Percentiles rank a stretch among this genome's conserved stretches.
Evolutionary conservation across 2,113 vertebrate genomes (phyloP).

Genomic region (Hystrix brachyura): DNA sequence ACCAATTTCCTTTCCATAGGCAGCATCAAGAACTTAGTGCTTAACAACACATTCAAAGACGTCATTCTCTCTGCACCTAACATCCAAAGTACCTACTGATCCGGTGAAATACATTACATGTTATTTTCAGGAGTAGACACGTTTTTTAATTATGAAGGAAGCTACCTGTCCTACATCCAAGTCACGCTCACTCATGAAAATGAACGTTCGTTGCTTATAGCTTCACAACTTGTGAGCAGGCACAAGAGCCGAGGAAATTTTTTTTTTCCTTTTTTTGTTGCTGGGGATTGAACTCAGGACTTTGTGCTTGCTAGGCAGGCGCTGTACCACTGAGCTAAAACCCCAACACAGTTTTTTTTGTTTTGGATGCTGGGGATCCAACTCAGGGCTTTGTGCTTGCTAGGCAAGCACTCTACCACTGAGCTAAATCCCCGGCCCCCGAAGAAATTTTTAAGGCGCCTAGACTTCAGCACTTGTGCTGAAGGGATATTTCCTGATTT

Average conservation of each 20-base stretch:
- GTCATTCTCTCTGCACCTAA: background rate
- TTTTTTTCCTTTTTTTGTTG: background rate
- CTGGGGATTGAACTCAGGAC: no score
- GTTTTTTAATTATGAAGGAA: constrained; percentile 51
- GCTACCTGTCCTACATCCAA: constrained; percentile 43
- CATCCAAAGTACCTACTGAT: background rate
- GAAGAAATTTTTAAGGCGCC: background rate
- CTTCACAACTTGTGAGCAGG: background rate
- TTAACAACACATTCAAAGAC: constrained; percentile 38
- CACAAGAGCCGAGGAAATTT: constrained; percentile 2
- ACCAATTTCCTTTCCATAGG: constrained; percentile 44
- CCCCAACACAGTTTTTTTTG: no score
- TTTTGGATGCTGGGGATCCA: no score
- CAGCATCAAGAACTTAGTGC: background rate
- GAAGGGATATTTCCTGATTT: constrained; percentile 60
- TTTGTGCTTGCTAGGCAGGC: no score
- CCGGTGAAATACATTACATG: constrained; percentile 38
- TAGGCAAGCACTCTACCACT: no score
- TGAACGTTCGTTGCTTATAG: background rate
- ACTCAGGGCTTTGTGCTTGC: no score
- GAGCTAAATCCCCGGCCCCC: background rate
- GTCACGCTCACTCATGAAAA: constrained; percentile 53
- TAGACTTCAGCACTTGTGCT: constrained; percentile 51
- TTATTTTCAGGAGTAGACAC: constrained; percentile 59
- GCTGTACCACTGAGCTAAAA: no score